Conservation (phyloP, 1,140 invertebrate genomes). For the Zaprionus nigranus region DNA sequence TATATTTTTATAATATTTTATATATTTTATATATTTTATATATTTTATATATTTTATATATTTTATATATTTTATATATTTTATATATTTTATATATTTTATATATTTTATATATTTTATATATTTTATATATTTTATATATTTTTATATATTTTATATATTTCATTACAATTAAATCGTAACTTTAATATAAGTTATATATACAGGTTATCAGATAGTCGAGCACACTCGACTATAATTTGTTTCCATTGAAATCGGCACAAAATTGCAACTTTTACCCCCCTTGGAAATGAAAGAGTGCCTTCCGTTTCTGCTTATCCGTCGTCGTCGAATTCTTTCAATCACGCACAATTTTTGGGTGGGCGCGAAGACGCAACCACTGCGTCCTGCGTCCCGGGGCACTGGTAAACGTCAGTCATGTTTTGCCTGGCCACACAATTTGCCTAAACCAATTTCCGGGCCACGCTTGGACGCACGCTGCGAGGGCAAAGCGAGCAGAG, state of each 20-base stretch:
- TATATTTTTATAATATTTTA: no score
- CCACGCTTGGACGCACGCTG: constrained; percentile 39
- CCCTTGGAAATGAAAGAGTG: neutral
- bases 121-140: no score
- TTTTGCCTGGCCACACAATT: constrained; percentile 79
- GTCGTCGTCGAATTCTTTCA: constrained; percentile 57
- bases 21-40: no score
- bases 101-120: no score
- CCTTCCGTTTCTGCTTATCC: constrained; percentile 10
- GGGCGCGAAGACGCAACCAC: neutral
- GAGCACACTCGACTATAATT: neutral
- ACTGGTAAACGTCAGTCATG: constrained; percentile 72
- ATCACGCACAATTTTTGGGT: constrained; percentile 70
- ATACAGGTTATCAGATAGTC: neutral
- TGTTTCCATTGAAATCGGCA: constrained; percentile 19
- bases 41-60: no score
- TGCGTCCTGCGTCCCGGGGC: neutral
- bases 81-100: no score
- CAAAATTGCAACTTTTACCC: constrained; percentile 68
- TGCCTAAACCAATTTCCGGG: constrained; percentile 80
- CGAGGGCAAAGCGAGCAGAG: constrained; percentile 16
- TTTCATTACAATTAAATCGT: neutral
- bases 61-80: no score
- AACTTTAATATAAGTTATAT: neutral
- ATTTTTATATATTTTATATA: no score